These are phyloP conservation scores for Hiodon alosoides DNA, from an alignment of 2,113 vertebrate genomes.

Conservation along the genomic window DNA sequence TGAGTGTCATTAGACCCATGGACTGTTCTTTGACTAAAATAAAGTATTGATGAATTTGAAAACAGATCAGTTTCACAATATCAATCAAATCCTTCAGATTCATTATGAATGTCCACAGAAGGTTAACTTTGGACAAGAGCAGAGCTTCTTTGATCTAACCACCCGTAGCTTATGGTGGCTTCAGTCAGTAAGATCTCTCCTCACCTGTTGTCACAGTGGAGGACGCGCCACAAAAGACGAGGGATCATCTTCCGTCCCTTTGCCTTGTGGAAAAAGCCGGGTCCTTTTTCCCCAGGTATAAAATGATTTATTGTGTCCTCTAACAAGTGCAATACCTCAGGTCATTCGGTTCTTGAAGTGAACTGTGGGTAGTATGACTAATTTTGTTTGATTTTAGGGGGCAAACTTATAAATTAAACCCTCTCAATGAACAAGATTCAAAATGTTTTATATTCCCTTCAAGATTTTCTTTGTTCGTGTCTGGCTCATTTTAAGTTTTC, in stretches of 20 bases:
- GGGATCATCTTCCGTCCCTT: neutral
- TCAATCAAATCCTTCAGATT: neutral
- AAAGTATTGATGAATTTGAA: conserved; percentile 8
- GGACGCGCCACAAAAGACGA: neutral
- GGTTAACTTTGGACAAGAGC: conserved; percentile 6
- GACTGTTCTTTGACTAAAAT: neutral
- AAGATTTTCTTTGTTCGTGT: conserved; percentile 6
- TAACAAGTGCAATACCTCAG: conserved; percentile 18
- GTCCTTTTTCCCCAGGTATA: neutral
- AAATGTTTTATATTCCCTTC: conserved; percentile 13
- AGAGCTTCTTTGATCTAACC: neutral
- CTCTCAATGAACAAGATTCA: conserved; percentile 14
- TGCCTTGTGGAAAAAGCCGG: neutral
- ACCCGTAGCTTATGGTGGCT: neutral
- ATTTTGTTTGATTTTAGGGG: conserved; percentile 14
- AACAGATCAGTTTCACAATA: conserved; percentile 15
- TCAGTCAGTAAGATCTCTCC: neutral
- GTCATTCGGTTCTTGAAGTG: conserved; percentile 16
- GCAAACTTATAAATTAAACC: conserved; percentile 12
- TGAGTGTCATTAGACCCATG: conserved; percentile 25
- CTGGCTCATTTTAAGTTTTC: conserved; percentile 4
- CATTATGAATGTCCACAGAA: neutral
- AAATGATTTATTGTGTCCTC: neutral
- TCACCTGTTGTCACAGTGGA: neutral
- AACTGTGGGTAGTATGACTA: conserved; percentile 22